Evolutionary conservation across 2,888 invertebrate genomes (phyloP).

Genomic region (Theretra japonica): DNA sequence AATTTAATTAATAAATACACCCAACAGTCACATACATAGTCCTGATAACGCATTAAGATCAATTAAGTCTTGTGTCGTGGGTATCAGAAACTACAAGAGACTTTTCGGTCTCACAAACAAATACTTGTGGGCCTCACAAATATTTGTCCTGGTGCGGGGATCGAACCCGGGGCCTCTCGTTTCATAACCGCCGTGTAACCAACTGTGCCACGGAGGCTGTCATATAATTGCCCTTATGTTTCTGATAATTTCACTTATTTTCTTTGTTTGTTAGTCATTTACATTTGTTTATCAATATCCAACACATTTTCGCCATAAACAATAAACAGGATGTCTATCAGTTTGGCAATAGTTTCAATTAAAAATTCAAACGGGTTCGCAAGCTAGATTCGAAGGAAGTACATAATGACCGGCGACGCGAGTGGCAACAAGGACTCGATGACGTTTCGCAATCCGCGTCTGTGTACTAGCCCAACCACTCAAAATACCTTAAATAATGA

Average conservation of each 20-base stretch:
- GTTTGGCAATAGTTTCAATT: constrained; percentile 7
- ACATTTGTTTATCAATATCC: neutral
- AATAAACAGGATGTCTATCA: neutral
- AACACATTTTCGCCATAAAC: neutral
- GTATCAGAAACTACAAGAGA: too few relatives aligned
- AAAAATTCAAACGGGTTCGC: constrained; percentile 9
- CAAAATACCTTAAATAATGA: neutral
- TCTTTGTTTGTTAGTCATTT: neutral
- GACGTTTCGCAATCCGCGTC: constrained; percentile 3
- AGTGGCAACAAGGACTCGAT: constrained; percentile 18
- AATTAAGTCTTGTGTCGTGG: too few relatives aligned
- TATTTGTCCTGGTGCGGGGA: too few relatives aligned
- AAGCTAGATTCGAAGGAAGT: constrained; percentile 16
- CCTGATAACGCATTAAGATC: too few relatives aligned
- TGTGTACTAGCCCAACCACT: neutral
- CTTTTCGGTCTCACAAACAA: too few relatives aligned
- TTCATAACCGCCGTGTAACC: too few relatives aligned
- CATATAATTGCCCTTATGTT: neutral
- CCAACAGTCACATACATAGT: too few relatives aligned
- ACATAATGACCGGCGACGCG: neutral
- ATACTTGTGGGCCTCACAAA: too few relatives aligned
- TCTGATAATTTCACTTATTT: neutral
- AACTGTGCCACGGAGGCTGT: too few relatives aligned
- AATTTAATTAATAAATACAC: neutral
- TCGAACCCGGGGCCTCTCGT: too few relatives aligned